These are phyloP conservation scores for Griposia aprilina DNA, from an alignment of 2,888 invertebrate species.

Conservation along the genomic window DNA sequence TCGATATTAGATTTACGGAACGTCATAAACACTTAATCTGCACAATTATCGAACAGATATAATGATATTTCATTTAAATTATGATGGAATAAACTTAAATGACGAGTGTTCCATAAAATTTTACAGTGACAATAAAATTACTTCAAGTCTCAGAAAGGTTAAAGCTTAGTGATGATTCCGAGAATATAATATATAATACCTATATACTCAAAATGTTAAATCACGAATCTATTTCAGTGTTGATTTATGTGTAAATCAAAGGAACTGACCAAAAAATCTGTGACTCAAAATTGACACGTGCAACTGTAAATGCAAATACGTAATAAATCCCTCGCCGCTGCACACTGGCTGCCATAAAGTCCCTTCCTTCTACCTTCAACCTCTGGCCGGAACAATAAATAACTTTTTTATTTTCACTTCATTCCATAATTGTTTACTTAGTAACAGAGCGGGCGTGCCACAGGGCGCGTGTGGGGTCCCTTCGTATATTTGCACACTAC, in stretches of 20 bases:
- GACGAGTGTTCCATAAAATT: conserved; percentile 38
- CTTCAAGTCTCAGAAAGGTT: conserved; percentile 10
- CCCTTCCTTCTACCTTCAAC: conserved; percentile 72
- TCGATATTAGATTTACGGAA: conserved; percentile 54
- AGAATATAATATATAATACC: background rate
- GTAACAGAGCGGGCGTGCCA: conserved; percentile 73
- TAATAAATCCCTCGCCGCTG: conserved; percentile 55
- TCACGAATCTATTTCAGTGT: conserved; percentile 2
- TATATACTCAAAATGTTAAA: background rate
- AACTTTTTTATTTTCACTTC: conserved; percentile 75
- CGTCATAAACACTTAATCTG: conserved; percentile 60
- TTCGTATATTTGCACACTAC: conserved; percentile 71
- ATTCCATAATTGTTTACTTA: conserved; percentile 77
- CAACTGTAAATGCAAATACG: conserved; percentile 63
- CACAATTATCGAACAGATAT: conserved; percentile 53
- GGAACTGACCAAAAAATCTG: background rate
- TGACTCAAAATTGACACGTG: conserved; percentile 56
- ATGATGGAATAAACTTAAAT: conserved; percentile 46
- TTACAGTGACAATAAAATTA: conserved; percentile 18
- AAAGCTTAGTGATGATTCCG: conserved; percentile 2
- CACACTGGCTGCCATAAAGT: conserved; percentile 55
- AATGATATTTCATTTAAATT: conserved; percentile 58
- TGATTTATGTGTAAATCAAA: conserved; percentile 2
- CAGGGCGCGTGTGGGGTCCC: conserved; percentile 70
- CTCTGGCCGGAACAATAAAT: conserved; percentile 79